phyloP scores from a whole-genome alignment of 2,797 vertebrate genomes.

The Clarias laeviceps region DNA sequence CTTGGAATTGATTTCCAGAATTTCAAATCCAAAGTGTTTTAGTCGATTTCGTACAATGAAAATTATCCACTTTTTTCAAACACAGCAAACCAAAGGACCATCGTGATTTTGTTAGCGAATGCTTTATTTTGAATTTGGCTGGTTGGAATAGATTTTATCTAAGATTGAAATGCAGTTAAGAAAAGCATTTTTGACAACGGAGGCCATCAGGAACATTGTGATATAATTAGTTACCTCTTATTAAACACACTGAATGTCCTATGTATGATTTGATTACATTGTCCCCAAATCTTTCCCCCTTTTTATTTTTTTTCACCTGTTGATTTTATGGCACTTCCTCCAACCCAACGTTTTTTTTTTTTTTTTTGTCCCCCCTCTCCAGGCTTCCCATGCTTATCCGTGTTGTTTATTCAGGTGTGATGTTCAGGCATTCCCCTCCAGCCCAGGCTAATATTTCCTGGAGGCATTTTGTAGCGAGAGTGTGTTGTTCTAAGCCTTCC shows the following conservation, averaged over 20 bases:
- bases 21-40: background rate
- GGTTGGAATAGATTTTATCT: background rate
- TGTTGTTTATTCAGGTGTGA: slow-evolving; percentile 55
- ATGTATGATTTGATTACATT: background rate
- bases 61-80: background rate
- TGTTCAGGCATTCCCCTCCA: slow-evolving; percentile 23
- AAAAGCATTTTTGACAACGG: background rate
- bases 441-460: slow-evolving; percentile 41
- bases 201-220: background rate
- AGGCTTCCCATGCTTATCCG: background rate
- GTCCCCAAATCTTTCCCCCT: background rate
- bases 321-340: slow-evolving; percentile 2
- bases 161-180: background rate
- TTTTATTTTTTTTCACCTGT: too few relatives aligned
- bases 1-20: background rate
- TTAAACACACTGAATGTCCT: background rate
- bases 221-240: background rate
- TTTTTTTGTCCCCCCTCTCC: background rate
- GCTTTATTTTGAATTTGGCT: background rate
- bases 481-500: slow-evolving; percentile 51
- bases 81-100: background rate
- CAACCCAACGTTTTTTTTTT: background rate
- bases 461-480: slow-evolving; percentile 22
- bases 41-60: background rate
- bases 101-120: background rate